A percentile compares a stretch with the other conserved stretches of the same genome.
phyloP scores from a whole-genome alignment of 2,113 vertebrate genomes.

The Peromyscus californicus region DNA sequence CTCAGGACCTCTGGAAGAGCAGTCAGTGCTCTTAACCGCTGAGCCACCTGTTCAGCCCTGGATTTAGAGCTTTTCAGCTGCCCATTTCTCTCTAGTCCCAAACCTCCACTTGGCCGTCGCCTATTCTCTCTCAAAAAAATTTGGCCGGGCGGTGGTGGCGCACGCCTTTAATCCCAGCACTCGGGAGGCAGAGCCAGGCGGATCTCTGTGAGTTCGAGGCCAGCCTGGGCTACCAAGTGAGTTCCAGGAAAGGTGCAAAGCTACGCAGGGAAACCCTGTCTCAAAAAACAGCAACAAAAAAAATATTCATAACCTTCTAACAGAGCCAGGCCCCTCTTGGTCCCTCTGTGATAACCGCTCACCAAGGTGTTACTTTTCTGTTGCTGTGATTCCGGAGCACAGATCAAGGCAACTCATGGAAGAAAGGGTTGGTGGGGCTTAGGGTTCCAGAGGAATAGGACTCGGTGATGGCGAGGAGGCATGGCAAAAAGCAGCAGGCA shows the following conservation, averaged over 20 bases:
- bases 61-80: not conserved
- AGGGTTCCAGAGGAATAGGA: not conserved
- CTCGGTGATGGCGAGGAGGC: not conserved
- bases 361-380: not conserved
- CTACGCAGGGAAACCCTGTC: no score
- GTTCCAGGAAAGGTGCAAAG: no score
- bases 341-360: not conserved
- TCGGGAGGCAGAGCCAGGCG: no score
- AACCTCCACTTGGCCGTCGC: not conserved
- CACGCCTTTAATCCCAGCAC: no score
- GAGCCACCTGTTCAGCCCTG: not conserved
- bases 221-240: no score
- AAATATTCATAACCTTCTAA: not conserved
- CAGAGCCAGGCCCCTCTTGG: not conserved
- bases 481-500: not conserved
- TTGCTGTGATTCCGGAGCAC: not conserved
- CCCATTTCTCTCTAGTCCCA: not conserved
- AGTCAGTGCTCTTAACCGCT: no score
- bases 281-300: no score
- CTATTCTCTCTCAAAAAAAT: constrained; percentile 15
- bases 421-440: not conserved
- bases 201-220: no score
- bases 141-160: no score
- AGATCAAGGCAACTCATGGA: not conserved
- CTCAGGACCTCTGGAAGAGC: no score